phyloP scores from a whole-genome alignment of 2,888 invertebrate genomes.

The Atethmia centrago region DNA sequence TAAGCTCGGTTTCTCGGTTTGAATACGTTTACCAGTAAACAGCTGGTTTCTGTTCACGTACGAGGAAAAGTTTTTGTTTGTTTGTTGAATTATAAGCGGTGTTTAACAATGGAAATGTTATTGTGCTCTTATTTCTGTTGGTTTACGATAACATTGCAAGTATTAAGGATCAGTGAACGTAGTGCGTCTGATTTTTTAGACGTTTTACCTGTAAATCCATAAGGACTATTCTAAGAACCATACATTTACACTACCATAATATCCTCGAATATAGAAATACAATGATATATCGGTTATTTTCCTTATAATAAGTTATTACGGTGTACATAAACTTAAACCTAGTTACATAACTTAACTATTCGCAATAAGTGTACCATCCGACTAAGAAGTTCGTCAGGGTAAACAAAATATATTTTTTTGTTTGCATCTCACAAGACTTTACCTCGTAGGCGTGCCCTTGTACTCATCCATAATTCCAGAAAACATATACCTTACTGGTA shows the following conservation, averaged over 20 bases:
- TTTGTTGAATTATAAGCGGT: conserved; percentile 36
- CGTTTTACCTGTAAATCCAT: conserved; percentile 5
- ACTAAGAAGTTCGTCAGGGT: conserved; percentile 50
- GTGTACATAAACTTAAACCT: background rate
- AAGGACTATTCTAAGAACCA: background rate
- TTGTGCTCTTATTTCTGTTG: conserved; percentile 20
- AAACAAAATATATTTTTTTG: conserved; percentile 64
- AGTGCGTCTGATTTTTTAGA: conserved; percentile 1
- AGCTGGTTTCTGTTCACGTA: conserved; percentile 44
- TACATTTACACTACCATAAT: background rate
- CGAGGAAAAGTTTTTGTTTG: conserved; percentile 42
- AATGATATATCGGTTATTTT: conserved; percentile 11
- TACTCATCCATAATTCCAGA: conserved; percentile 57
- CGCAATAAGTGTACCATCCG: conserved; percentile 18
- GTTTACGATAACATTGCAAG: conserved; percentile 7
- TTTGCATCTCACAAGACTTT: conserved; percentile 55
- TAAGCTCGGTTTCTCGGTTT: conserved; percentile 43
- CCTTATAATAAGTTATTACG: conserved; percentile 24
- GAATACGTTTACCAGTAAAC: conserved; percentile 34
- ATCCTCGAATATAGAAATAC: background rate
- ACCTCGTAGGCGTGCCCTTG: conserved; percentile 56
- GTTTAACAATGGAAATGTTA: conserved; percentile 31
- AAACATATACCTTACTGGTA: conserved; percentile 49
- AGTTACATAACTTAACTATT: conserved; percentile 22
- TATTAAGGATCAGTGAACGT: conserved; percentile 2